A percentile compares a stretch with the other conserved stretches of the same genome.
These are phyloP conservation scores for Daktulosphaira vitifoliae DNA, from an alignment of 1,140 invertebrate genomes.

Conservation along the genomic window DNA sequence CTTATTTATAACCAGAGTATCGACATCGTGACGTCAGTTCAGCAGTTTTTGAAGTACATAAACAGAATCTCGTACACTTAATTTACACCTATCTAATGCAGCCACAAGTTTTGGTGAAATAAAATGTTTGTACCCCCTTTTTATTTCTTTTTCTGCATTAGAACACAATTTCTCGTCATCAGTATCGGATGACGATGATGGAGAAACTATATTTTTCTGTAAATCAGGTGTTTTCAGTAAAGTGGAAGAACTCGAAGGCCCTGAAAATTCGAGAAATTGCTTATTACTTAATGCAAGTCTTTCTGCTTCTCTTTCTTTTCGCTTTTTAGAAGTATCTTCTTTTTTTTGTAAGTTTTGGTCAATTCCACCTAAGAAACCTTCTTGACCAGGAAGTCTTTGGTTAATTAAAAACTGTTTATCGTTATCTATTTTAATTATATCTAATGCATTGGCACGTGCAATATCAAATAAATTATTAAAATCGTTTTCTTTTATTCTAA, in stretches of 20 bases:
- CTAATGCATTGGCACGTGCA: too few species aligned
- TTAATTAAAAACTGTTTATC: too few species aligned
- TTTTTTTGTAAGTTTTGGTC: too few species aligned
- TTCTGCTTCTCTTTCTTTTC: conserved; percentile 6
- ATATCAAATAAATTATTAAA: too few species aligned
- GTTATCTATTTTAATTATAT: too few species aligned
- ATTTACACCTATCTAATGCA: conserved; percentile 36
- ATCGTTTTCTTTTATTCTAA: too few species aligned
- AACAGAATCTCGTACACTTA: conserved; percentile 37
- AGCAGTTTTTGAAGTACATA: conserved; percentile 35
- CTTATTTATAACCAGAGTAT: conserved; percentile 35
- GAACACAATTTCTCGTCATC: too few species aligned
- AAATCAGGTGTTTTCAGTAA: conserved; percentile 1
- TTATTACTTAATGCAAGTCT: not conserved
- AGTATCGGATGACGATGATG: not conserved
- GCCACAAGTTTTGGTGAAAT: conserved; percentile 37
- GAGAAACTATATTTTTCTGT: not conserved
- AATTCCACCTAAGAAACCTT: conserved; percentile 16
- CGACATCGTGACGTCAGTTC: too few species aligned
- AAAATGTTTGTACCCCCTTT: conserved; percentile 34
- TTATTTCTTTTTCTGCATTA: conserved; percentile 23
- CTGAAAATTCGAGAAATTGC: too few species aligned
- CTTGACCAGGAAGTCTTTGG: conserved; percentile 16
- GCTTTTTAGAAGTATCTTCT: conserved; percentile 13
- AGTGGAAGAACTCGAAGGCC: too few species aligned